Percentiles rank a stretch among this genome's conserved stretches.
Evolutionary conservation across 2,113 vertebrate genomes (phyloP).

Genomic region (Paedocypris sp.): DNA sequence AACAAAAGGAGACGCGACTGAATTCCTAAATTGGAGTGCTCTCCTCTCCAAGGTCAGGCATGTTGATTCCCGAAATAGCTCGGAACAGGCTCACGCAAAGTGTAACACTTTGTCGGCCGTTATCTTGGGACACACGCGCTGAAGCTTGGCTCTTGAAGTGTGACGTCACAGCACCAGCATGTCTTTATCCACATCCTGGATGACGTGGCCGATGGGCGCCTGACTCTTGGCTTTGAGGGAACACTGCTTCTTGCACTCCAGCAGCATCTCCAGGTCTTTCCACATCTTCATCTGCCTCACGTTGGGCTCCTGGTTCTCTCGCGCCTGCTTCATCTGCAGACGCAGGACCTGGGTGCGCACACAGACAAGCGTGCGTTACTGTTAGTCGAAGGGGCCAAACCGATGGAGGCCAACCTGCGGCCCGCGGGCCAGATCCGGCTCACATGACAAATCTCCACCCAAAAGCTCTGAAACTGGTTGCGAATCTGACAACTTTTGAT

Average conservation of each 20-base stretch:
- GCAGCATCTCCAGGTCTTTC: constrained; percentile 80
- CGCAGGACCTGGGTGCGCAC: constrained; percentile 71
- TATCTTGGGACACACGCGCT: constrained; percentile 78
- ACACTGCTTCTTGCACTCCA: constrained; percentile 88
- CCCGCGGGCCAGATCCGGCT: no score
- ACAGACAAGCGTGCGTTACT: background rate
- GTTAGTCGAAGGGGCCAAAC: no score
- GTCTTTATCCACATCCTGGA: constrained; percentile 86
- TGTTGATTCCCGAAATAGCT: constrained; percentile 85
- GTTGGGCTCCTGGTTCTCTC: constrained; percentile 78
- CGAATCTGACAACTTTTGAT: no score
- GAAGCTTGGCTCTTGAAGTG: constrained; percentile 74
- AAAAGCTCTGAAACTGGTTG: no score
- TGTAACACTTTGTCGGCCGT: constrained; percentile 80
- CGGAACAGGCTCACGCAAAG: constrained; percentile 62
- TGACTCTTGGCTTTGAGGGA: constrained; percentile 80
- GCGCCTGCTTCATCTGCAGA: constrained; percentile 82
- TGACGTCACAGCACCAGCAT: constrained; percentile 72
- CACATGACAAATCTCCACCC: no score
- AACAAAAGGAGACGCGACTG: constrained; percentile 52
- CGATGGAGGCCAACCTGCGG: no score
- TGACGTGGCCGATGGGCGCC: constrained; percentile 74
- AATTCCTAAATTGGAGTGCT: constrained; percentile 86
- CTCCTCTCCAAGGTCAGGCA: constrained; percentile 76
- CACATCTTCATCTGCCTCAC: constrained; percentile 96